Conservation (phyloP, 2,113 vertebrate species). For the Syrmaticus mikado region DNA sequence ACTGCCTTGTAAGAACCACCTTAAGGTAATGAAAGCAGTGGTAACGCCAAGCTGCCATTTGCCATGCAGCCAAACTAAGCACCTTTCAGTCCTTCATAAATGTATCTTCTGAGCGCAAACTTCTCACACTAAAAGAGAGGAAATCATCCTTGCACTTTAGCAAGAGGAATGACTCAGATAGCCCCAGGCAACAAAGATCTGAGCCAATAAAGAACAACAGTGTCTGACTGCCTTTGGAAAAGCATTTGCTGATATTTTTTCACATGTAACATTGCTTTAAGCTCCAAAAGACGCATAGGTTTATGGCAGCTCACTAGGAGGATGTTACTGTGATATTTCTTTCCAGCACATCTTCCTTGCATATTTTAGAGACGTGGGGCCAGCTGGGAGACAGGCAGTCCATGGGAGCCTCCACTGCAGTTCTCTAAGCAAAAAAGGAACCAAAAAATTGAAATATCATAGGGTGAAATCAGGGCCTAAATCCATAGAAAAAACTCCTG, state of each 20-base stretch:
- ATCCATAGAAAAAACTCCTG: background rate
- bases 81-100: background rate
- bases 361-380: background rate
- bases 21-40: background rate
- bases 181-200: conserved; percentile 44
- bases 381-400: background rate
- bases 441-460: background rate
- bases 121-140: conserved; percentile 1
- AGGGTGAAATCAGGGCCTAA: background rate
- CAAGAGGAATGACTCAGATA: conserved; percentile 29
- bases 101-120: background rate
- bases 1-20: background rate
- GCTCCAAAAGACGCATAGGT: background rate
- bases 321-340: background rate
- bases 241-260: background rate
- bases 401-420: background rate
- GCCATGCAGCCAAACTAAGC: background rate
- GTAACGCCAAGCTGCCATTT: background rate
- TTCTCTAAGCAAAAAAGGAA: background rate
- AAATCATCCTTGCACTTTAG: conserved; percentile 17
- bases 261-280: background rate
- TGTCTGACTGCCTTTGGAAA: background rate
- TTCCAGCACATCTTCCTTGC: background rate
- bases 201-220: background rate
- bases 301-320: background rate